A percentile compares a stretch with the other conserved stretches of the same genome.
phyloP scores from a whole-genome alignment of 2,797 vertebrate species.

The Oryzias dopingdopingensis region DNA sequence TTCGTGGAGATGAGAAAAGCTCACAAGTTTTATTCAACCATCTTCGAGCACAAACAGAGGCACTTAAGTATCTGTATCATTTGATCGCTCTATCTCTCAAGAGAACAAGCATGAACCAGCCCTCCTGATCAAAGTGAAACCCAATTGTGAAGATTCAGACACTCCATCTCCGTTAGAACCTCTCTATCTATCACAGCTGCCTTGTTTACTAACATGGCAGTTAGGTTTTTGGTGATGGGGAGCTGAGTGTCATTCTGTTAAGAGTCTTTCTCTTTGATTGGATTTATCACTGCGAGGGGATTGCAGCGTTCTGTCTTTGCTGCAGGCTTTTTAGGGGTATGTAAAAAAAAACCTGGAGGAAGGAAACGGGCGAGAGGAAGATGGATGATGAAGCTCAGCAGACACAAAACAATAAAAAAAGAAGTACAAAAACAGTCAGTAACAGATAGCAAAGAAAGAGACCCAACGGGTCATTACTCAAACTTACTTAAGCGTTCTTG shows the following conservation, averaged over 20 bases:
- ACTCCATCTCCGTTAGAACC: slow-evolving; percentile 57
- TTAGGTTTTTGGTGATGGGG: slow-evolving; percentile 8
- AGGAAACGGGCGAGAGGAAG: slow-evolving; percentile 9
- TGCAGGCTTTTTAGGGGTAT: slow-evolving; percentile 62
- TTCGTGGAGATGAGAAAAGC: too few relatives aligned
- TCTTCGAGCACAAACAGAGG: too few relatives aligned
- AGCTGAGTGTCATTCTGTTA: slow-evolving; percentile 50
- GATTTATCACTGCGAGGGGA: slow-evolving; percentile 62
- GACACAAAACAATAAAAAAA: slow-evolving; percentile 40
- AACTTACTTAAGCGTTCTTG: slow-evolving; percentile 9
- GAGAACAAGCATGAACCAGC: slow-evolving; percentile 7
- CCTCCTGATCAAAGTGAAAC: slow-evolving; percentile 55
- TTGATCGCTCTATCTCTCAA: too few relatives aligned
- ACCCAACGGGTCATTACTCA: slow-evolving; percentile 29
- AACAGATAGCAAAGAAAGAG: slow-evolving; percentile 25
- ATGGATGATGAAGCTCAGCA: slow-evolving; percentile 39
- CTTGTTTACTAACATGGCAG: slow-evolving; percentile 48
- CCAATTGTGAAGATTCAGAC: slow-evolving; percentile 55
- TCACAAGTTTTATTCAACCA: too few relatives aligned
- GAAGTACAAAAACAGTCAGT: slow-evolving; percentile 32
- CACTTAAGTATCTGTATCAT: too few relatives aligned
- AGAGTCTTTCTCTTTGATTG: slow-evolving; percentile 49
- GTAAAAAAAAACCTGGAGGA: slow-evolving; percentile 44
- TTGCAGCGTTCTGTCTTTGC: slow-evolving; percentile 53
- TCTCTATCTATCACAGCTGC: slow-evolving; percentile 57